Conservation (phyloP, 2,113 vertebrate species). For the Heteronetta atricapilla region DNA sequence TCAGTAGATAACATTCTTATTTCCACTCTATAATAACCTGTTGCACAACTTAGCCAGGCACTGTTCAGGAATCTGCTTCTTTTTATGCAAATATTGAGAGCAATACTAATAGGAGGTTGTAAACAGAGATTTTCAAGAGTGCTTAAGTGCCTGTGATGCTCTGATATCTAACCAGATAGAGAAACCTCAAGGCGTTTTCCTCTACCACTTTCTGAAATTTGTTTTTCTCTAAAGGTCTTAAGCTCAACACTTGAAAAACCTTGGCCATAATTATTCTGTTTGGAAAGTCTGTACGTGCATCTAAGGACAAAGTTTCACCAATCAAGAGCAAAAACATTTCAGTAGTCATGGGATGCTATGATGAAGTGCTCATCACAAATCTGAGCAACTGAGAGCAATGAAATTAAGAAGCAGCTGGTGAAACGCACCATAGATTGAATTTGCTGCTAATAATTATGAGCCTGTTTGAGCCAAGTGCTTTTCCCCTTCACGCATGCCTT, state of each 20-base stretch:
- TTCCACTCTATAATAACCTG: neutral
- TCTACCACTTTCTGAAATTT: neutral
- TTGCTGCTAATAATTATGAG: conserved; percentile 13
- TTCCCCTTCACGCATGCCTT: neutral
- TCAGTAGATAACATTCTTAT: neutral
- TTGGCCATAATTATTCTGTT: neutral
- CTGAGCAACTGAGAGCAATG: neutral
- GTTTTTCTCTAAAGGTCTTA: neutral
- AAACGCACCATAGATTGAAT: neutral
- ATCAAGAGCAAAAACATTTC: neutral
- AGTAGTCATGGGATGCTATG: neutral
- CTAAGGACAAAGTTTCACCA: neutral
- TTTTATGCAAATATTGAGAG: neutral
- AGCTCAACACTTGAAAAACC: neutral
- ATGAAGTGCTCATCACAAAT: neutral
- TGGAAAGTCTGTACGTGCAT: neutral
- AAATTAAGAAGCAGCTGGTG: conserved; percentile 35
- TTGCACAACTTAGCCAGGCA: neutral
- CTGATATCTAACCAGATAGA: neutral
- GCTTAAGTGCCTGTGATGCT: neutral
- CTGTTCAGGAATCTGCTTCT: neutral
- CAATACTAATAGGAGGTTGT: neutral
- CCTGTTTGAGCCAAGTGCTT: neutral
- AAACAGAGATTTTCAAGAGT: neutral
- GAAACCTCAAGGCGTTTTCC: neutral